Evolutionary conservation across 2,888 invertebrate genomes (phyloP).

Genomic region (Auanema freiburgensis): DNA sequence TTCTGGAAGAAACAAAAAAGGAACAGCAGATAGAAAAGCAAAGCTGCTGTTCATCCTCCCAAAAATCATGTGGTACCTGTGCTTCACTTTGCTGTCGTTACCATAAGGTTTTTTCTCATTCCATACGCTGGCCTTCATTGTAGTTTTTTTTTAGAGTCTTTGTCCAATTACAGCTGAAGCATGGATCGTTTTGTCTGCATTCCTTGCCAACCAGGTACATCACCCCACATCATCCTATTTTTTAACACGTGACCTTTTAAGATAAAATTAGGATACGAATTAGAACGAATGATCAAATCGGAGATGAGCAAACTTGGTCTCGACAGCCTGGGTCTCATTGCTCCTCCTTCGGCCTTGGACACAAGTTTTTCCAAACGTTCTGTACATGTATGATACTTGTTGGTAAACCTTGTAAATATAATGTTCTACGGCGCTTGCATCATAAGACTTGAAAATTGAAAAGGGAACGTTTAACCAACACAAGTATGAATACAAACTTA

Average conservation of each 20-base stretch:
- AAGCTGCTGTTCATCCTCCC: not conserved
- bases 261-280: conserved; percentile 44
- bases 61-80: not conserved
- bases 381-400: conserved; percentile 20
- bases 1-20: not conserved
- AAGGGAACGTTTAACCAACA: no score
- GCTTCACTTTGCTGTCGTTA: not conserved
- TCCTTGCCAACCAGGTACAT: conserved; percentile 39
- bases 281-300: conserved; percentile 35
- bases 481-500: no score
- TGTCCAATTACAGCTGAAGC: conserved; percentile 46
- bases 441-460: no score
- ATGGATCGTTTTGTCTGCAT: conserved; percentile 42
- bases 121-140: not conserved
- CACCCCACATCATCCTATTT: not conserved
- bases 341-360: conserved; percentile 17
- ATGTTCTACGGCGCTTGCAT: no score
- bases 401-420: no score
- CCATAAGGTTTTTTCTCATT: not conserved
- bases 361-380: conserved; percentile 14
- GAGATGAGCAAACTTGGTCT: conserved; percentile 47
- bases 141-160: conserved; percentile 23
- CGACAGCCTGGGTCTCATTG: conserved; percentile 31
- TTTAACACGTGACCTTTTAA: conserved; percentile 8
- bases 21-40: not conserved